A percentile compares a stretch with the other conserved stretches of the same genome.
These are phyloP conservation scores for Muscicapa comitata DNA, from an alignment of 2,797 vertebrate species.

Conservation along the genomic window DNA sequence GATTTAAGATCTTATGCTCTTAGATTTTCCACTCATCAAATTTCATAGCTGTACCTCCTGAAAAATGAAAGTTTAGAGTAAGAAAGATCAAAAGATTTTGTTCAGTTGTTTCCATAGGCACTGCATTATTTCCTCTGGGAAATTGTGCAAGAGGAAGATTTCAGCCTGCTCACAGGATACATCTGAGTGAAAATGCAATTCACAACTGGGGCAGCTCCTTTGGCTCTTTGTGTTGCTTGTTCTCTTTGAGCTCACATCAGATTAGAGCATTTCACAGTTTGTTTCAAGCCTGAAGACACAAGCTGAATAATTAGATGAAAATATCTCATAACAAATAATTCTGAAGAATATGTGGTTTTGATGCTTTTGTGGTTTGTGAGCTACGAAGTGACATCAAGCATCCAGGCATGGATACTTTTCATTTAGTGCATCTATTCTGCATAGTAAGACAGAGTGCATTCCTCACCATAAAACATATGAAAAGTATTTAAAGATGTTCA, in stretches of 20 bases:
- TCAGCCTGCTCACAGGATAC: background rate
- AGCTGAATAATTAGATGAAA: constrained; percentile 44
- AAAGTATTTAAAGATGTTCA: constrained; percentile 54
- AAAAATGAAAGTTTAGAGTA: constrained; percentile 14
- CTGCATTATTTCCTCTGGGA: constrained; percentile 15
- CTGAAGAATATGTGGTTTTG: background rate
- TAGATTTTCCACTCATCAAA: background rate
- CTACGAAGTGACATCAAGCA: constrained; percentile 23
- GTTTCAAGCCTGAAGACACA: constrained; percentile 59
- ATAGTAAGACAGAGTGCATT: background rate
- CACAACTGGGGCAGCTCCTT: background rate
- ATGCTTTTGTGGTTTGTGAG: background rate
- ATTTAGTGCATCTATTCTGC: constrained; percentile 4
- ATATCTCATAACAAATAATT: constrained; percentile 3
- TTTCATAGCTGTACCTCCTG: background rate
- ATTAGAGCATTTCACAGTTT: background rate
- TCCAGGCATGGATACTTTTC: constrained; percentile 6
- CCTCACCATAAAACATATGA: constrained; percentile 7
- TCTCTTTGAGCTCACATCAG: background rate
- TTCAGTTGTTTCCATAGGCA: background rate
- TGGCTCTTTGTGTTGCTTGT: background rate
- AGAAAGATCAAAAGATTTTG: constrained; percentile 4
- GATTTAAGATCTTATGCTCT: background rate
- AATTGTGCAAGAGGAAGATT: background rate
- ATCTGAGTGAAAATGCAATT: background rate